Evolutionary conservation across 2,888 invertebrate species (phyloP).

Genomic region (Zeuzera pyrina): DNA sequence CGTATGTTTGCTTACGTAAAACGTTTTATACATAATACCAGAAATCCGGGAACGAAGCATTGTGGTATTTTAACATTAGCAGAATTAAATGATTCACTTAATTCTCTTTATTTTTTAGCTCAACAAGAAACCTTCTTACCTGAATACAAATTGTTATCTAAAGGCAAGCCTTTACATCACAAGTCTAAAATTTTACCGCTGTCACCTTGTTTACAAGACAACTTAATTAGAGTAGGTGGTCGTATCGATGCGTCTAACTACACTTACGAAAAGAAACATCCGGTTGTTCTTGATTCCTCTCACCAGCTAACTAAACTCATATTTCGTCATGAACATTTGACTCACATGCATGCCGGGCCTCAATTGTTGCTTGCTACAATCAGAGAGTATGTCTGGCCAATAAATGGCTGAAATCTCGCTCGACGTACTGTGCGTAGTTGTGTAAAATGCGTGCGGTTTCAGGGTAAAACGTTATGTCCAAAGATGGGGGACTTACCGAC

Average conservation of each 20-base stretch:
- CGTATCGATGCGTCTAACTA: slow-evolving; percentile 4
- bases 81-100: slow-evolving; percentile 10
- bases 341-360: slow-evolving; percentile 8
- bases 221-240: slow-evolving; percentile 14
- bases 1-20: slow-evolving; percentile 9
- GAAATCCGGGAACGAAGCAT: slow-evolving; percentile 8
- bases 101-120: slow-evolving; percentile 7
- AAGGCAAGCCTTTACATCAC: slow-evolving; percentile 1
- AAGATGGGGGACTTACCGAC: slow-evolving; percentile 9
- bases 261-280: not conserved
- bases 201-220: slow-evolving; percentile 8
- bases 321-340: not conserved
- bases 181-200: slow-evolving; percentile 7
- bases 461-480: slow-evolving; percentile 2
- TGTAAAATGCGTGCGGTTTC: not conserved
- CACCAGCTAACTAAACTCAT: not conserved
- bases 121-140: slow-evolving; percentile 8
- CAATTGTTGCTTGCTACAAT: slow-evolving; percentile 5
- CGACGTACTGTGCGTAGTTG: slow-evolving; percentile 4
- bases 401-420: slow-evolving; percentile 11
- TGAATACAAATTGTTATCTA: slow-evolving; percentile 6
- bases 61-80: slow-evolving; percentile 5
- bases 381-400: slow-evolving; percentile 6
- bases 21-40: slow-evolving; percentile 11
- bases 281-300: not conserved